A percentile compares a stretch with the other conserved stretches of the same genome.
These are phyloP conservation scores for Eueremaeus valkanovi DNA, from an alignment of 2,888 invertebrate species.

Conservation along the genomic window DNA sequence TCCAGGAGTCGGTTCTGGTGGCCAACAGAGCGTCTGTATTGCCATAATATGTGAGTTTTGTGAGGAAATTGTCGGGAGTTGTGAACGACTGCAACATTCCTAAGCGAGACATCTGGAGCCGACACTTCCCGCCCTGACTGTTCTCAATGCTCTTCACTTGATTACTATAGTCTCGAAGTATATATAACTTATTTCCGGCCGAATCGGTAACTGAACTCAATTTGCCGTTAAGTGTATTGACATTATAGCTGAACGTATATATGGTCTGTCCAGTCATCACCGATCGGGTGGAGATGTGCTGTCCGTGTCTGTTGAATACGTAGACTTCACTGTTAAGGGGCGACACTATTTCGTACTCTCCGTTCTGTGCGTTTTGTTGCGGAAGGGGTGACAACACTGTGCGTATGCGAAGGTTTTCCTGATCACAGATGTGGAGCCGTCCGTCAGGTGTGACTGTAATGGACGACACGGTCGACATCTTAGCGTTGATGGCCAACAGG, in stretches of 20 bases:
- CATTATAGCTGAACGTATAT: slow-evolving; percentile 84
- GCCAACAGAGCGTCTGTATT: slow-evolving; percentile 53
- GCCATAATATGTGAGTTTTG: slow-evolving; percentile 53
- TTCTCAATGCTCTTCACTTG: slow-evolving; percentile 74
- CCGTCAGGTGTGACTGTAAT: slow-evolving; percentile 92
- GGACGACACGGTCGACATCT: slow-evolving; percentile 57
- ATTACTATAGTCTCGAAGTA: slow-evolving; percentile 72
- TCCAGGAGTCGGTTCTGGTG: slow-evolving; percentile 51
- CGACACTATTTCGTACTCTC: slow-evolving; percentile 88
- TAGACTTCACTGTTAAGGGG: slow-evolving; percentile 90
- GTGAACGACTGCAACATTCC: slow-evolving; percentile 52
- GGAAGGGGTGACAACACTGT: slow-evolving; percentile 60
- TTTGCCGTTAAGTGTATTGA: slow-evolving; percentile 72
- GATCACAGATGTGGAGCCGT: slow-evolving; percentile 91
- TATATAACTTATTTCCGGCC: slow-evolving; percentile 79
- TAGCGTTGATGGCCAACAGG: slow-evolving; percentile 53
- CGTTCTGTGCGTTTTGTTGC: slow-evolving; percentile 72
- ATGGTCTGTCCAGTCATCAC: slow-evolving; percentile 84
- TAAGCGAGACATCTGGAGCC: slow-evolving; percentile 53
- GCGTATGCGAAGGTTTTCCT: slow-evolving; percentile 55
- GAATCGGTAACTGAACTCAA: slow-evolving; percentile 77
- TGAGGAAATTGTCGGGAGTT: slow-evolving; percentile 52
- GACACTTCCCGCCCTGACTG: slow-evolving; percentile 45
- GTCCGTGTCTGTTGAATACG: slow-evolving; percentile 86
- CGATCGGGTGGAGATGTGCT: slow-evolving; percentile 83